Percentiles rank a stretch among this genome's conserved stretches.
Conservation (phyloP, 2,888 invertebrate species). For the Clepsis dumicolana region DNA sequence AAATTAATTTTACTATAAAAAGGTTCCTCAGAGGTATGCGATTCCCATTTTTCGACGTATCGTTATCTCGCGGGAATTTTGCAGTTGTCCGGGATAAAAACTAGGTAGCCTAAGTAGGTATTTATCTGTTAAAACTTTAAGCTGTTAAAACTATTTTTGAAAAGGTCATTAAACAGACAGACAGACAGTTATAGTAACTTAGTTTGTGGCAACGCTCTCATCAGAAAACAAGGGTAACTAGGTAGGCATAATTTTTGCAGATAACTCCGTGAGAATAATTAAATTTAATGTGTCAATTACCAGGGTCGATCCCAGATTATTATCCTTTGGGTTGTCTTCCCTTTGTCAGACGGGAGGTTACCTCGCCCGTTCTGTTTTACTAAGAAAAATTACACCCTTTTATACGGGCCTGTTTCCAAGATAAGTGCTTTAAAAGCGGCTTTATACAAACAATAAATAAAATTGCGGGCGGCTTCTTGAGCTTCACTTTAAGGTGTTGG, state of each 20-base stretch:
- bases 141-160: no score
- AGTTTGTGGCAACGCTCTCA: neutral
- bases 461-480: conserved; percentile 21
- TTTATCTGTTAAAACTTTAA: no score
- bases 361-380: conserved; percentile 23
- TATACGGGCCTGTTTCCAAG: conserved; percentile 36
- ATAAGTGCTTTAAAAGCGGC: conserved; percentile 40
- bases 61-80: no score
- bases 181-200: no score
- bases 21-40: no score
- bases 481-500: conserved; percentile 27
- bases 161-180: no score
- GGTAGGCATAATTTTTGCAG: conserved; percentile 24
- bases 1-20: no score
- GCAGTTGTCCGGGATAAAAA: no score
- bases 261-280: conserved; percentile 38
- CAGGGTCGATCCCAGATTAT: conserved; percentile 40
- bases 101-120: no score
- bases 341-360: conserved; percentile 29
- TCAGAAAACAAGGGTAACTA: neutral
- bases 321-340: conserved; percentile 38
- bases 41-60: no score
- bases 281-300: conserved; percentile 41
- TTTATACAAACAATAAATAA: conserved; percentile 40
- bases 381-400: conserved; percentile 43